phyloP scores from a whole-genome alignment of 2,888 invertebrate species.

The Rhabditophanes sp. region DNA sequence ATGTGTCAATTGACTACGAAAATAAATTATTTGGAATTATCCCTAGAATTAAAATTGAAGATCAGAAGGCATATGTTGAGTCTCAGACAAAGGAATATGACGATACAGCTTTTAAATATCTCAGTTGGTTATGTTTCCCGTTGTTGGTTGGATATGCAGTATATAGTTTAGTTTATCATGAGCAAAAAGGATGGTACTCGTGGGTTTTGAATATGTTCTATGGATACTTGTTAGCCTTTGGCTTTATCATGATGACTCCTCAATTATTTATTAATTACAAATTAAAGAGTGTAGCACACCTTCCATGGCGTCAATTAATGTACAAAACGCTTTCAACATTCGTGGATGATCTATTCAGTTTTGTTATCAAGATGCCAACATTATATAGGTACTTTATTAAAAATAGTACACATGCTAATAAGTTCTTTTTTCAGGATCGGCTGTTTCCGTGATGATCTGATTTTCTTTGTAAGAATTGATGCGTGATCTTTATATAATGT shows the following conservation, averaged over 20 bases:
- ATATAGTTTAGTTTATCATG: constrained; percentile 81
- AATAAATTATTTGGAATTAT: constrained; percentile 60
- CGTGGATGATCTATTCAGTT: constrained; percentile 99
- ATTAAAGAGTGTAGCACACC: constrained; percentile 90
- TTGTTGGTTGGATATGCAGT: constrained; percentile 77
- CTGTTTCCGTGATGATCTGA: constrained; percentile 93
- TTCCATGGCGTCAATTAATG: constrained; percentile 99
- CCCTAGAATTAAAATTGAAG: constrained; percentile 65
- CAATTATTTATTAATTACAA: constrained; percentile 92
- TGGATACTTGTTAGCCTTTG: constrained; percentile 86
- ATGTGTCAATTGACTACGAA: constrained; percentile 45
- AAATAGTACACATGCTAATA: too few species aligned
- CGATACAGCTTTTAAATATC: constrained; percentile 73
- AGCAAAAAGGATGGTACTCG: constrained; percentile 98
- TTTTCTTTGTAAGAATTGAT: constrained; percentile 67
- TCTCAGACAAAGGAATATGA: constrained; percentile 87
- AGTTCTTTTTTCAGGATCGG: too few species aligned
- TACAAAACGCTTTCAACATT: constrained; percentile 62
- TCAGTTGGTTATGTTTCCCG: constrained; percentile 89
- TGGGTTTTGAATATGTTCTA: constrained; percentile 89
- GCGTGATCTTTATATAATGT: not conserved
- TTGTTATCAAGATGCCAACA: constrained; percentile 99
- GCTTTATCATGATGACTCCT: constrained; percentile 84
- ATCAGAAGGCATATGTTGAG: constrained; percentile 88
- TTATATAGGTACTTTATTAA: too few species aligned